phyloP scores from a whole-genome alignment of 2,113 vertebrate species.

The Triplophysa siluroides region DNA sequence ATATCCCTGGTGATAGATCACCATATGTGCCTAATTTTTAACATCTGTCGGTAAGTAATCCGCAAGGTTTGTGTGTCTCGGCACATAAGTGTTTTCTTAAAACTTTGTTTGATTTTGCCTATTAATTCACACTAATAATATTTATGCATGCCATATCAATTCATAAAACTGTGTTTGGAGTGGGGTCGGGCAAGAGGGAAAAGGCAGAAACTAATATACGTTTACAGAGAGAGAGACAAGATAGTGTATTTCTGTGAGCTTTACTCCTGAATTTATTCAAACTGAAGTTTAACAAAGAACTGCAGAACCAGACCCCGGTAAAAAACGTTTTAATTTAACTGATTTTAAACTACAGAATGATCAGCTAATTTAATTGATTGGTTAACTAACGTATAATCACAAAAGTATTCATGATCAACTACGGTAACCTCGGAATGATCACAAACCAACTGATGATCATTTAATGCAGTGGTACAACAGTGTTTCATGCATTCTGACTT shows the following conservation, averaged over 20 bases:
- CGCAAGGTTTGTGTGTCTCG: constrained; percentile 5
- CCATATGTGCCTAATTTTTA: constrained; percentile 60
- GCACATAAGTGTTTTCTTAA: not conserved
- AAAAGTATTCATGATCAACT: not conserved
- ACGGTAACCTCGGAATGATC: not conserved
- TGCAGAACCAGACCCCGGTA: not conserved
- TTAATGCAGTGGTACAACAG: no score
- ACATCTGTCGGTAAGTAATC: constrained; percentile 39
- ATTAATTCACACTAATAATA: no score
- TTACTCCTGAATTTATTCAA: no score
- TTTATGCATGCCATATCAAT: no score
- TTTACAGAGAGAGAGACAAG: no score
- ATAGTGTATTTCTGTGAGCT: no score
- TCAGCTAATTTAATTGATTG: not conserved
- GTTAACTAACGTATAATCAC: not conserved
- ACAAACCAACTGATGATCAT: not conserved
- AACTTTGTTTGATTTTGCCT: no score
- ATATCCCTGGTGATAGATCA: constrained; percentile 47
- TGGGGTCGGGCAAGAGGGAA: not conserved
- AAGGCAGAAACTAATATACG: not conserved
- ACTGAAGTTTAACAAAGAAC: not conserved
- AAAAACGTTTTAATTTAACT: not conserved
- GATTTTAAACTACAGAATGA: not conserved
- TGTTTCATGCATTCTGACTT: no score
- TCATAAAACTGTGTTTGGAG: no score